Evolutionary conservation across 2,888 invertebrate species (phyloP), one percentile per base, ranked within the genome.

Genomic region (Apotomis betuletana): DNA sequence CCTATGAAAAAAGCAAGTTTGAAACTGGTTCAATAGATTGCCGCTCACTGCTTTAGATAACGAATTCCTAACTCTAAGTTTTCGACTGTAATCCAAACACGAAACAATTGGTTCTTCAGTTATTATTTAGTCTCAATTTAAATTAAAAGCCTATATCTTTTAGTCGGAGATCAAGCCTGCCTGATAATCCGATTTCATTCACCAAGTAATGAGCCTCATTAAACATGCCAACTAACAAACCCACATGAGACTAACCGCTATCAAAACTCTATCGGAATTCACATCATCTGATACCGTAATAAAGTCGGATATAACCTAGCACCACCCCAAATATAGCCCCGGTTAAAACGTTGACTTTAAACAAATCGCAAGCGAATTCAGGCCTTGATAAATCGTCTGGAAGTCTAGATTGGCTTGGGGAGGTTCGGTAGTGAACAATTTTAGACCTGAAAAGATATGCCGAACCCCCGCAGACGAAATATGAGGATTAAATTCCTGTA

Each of bases 401-500:
- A 79, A 82, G 90, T 84, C 76, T 72, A 84, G 78, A 81, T 83
- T 87, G 52, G 75, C 67, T 83, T 83, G 84, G 69, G 13, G 51
- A 63, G 57, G 75, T 55, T 55, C 74, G 67, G 79, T 82, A 77
- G 83, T 84, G 79, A 82, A 80, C 81, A 82, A 87, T 88, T 89
- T 85, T 83, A 85, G 85, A 88, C 85, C 87, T 89, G 86, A 87
- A 91, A 90, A 92, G 91, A 92, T 90, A 89, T 90, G 87, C 90
- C 88, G 87, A 90, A 88, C 87, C 85, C 82, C 83, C 79, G 88
- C 89, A 91, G 90, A 89, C 91, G 92, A 92, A 92, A 92, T 92
- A 93, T 92, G 91, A 90, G 92, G 91, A 92, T 92, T 92, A 92
- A 92, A 93, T 91, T 93, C 91, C 90, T 88, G 90, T 87, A 90